These are phyloP conservation scores for Anthoscopus minutus DNA, from an alignment of 2,113 vertebrate species.

Conservation along the genomic window DNA sequence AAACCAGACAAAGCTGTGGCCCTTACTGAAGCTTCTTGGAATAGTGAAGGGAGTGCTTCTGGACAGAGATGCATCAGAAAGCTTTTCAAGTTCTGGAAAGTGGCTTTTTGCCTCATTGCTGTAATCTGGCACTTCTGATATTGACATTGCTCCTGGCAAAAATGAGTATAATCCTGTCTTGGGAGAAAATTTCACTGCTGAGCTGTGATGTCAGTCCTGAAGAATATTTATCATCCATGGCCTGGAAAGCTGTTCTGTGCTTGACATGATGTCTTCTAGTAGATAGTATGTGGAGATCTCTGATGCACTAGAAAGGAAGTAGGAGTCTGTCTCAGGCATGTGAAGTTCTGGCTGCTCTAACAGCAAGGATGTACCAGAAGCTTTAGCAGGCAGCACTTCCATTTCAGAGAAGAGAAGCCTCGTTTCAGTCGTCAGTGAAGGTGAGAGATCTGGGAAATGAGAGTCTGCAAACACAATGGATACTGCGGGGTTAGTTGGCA, in stretches of 20 bases:
- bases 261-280: background rate
- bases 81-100: background rate
- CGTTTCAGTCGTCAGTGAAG: background rate
- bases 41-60: background rate
- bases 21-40: background rate
- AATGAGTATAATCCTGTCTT: background rate
- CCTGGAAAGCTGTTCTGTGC: background rate
- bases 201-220: background rate
- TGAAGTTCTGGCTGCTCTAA: background rate
- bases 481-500: background rate
- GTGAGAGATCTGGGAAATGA: background rate
- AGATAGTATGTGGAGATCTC: background rate
- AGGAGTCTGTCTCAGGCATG: accelerated
- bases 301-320: background rate
- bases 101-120: background rate
- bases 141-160: background rate
- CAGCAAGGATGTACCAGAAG: background rate
- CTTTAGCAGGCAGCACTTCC: background rate
- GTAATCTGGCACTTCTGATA: background rate
- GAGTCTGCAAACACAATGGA: background rate
- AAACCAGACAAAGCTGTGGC: background rate
- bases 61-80: background rate
- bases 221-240: background rate
- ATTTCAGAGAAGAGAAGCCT: background rate
- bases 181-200: background rate